Conservation (phyloP, 2,888 invertebrate species). For the Cepaea hortensis region DNA sequence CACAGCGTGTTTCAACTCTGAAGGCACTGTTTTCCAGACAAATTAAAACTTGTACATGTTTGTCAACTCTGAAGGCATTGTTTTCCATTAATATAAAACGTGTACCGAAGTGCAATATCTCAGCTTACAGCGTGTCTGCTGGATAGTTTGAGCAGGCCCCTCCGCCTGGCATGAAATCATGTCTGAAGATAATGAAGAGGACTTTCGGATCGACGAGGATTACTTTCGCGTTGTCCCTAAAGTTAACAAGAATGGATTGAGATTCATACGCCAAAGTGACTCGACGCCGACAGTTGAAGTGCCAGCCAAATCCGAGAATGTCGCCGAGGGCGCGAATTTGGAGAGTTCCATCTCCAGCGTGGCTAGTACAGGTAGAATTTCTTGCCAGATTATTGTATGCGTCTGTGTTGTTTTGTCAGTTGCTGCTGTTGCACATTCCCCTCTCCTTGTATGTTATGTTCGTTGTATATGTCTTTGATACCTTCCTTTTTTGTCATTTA, state of each 20-base stretch:
- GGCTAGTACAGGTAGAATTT: too few species aligned
- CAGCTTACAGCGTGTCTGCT: background rate
- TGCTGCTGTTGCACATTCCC: too few species aligned
- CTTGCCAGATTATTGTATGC: too few species aligned
- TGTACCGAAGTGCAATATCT: background rate
- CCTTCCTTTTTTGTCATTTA: too few species aligned
- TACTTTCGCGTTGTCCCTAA: slow-evolving; percentile 34
- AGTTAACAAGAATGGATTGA: background rate
- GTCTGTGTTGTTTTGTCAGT: too few species aligned
- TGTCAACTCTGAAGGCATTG: too few species aligned
- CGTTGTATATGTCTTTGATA: too few species aligned
- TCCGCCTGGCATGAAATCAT: background rate
- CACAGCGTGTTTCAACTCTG: too few species aligned
- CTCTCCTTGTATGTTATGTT: too few species aligned
- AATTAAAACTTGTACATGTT: too few species aligned
- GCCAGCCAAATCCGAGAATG: background rate
- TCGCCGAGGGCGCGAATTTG: background rate
- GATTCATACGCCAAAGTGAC: background rate
- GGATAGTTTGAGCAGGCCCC: background rate
- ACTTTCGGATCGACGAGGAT: slow-evolving; percentile 9
- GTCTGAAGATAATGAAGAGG: background rate
- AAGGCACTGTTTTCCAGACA: too few species aligned
- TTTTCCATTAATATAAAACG: too few species aligned
- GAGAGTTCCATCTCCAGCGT: background rate
- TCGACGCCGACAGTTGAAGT: background rate